Percentiles rank a stretch among this genome's conserved stretches.
phyloP scores from a whole-genome alignment of 2,113 vertebrate genomes.

The Rutilus rutilus region DNA sequence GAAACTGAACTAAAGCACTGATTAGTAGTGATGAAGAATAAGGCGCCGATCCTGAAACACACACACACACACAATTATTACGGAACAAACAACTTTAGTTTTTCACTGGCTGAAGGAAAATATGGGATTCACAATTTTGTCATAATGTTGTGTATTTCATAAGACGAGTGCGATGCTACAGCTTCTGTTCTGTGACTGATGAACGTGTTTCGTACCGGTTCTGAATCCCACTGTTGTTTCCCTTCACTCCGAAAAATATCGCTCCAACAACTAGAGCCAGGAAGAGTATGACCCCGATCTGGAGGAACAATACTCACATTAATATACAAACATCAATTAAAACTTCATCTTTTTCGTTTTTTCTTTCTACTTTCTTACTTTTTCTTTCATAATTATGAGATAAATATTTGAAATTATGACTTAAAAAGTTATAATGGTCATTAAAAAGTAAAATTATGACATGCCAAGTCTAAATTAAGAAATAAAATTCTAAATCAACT shows the following conservation, averaged over 20 bases:
- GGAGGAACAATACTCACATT: constrained; percentile 4
- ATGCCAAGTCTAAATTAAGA: no score
- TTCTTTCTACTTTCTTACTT: no score
- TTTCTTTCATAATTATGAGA: no score
- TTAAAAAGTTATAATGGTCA: no score
- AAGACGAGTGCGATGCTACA: background rate
- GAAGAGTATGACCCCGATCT: constrained; percentile 80
- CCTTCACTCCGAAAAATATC: constrained; percentile 82
- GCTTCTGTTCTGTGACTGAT: background rate
- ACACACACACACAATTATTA: constrained; percentile 12
- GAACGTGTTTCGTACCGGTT: constrained; percentile 80
- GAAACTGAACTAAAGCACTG: constrained; percentile 90
- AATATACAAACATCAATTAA: background rate
- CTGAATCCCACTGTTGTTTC: constrained; percentile 79
- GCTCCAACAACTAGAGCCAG: constrained; percentile 84
- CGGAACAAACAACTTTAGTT: background rate
- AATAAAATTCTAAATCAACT: no score
- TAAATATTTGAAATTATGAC: no score
- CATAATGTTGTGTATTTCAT: background rate
- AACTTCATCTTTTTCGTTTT: background rate
- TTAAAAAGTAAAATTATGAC: no score
- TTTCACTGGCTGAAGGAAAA: no score
- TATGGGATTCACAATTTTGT: background rate
- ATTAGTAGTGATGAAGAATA: constrained; percentile 92
- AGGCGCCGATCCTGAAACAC: constrained; percentile 80